These are phyloP conservation scores for Brevimyrus niger DNA, from an alignment of 2,113 vertebrate species.

Conservation along the genomic window DNA sequence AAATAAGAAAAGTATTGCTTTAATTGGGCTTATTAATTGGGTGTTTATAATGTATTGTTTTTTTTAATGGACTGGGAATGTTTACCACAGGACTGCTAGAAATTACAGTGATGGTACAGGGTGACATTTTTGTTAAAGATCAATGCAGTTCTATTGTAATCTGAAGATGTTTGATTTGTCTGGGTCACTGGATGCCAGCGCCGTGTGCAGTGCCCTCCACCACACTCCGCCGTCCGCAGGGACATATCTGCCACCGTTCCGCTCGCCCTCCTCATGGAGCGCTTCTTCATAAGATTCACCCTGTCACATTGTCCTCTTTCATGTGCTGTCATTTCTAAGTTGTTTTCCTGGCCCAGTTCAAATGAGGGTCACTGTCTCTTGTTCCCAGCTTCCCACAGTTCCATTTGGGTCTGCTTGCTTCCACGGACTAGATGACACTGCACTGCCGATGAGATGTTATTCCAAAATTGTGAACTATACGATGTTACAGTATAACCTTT, in stretches of 20 bases:
- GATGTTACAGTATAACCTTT: conserved; percentile 44
- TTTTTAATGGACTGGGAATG: background rate
- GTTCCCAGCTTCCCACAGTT: conserved; percentile 37
- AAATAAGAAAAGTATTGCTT: background rate
- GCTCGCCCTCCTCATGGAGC: background rate
- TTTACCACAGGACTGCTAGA: background rate
- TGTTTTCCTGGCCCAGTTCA: conserved; percentile 15
- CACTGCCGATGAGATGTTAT: conserved; percentile 39
- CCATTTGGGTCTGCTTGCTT: conserved; percentile 43
- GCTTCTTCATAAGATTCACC: background rate
- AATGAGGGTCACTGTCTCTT: conserved; percentile 16
- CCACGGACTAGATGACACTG: conserved; percentile 46
- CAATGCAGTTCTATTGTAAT: background rate
- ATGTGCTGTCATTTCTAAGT: background rate
- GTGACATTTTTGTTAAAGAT: background rate
- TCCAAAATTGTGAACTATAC: conserved; percentile 37
- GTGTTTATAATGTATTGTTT: background rate
- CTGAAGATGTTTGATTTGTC: background rate
- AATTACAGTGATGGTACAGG: background rate
- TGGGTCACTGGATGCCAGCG: background rate
- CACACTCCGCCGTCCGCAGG: background rate
- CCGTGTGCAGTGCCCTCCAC: background rate
- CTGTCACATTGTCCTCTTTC: background rate
- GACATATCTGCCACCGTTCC: background rate
- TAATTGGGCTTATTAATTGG: too few species aligned